Evolutionary conservation across 2,797 vertebrate species (phyloP).

Genomic region (Enoplosus armatus): DNA sequence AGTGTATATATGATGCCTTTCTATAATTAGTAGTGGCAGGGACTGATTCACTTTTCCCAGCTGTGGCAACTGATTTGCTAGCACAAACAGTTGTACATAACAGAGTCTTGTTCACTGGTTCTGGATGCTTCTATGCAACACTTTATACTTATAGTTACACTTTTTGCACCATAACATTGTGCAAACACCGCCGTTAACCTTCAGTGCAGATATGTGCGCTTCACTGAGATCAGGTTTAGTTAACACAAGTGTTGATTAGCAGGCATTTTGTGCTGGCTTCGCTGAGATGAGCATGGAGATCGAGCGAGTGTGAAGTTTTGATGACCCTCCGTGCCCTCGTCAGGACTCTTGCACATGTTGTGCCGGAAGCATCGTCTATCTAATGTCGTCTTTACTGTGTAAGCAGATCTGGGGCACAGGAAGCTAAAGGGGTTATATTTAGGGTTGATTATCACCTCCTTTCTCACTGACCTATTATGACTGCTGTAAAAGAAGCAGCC

Average conservation of each 20-base stretch:
- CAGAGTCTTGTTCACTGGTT: slow-evolving; percentile 20
- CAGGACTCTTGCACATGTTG: slow-evolving; percentile 42
- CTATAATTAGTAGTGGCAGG: slow-evolving; percentile 75
- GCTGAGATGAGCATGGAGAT: slow-evolving; percentile 33
- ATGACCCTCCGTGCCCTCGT: slow-evolving; percentile 27
- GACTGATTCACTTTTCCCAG: slow-evolving; percentile 61
- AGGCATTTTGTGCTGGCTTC: slow-evolving; percentile 42
- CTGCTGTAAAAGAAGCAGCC: slow-evolving; percentile 41
- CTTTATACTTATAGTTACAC: not conserved
- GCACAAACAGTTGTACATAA: slow-evolving; percentile 51
- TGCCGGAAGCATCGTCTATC: slow-evolving; percentile 62
- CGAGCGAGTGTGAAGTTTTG: slow-evolving; percentile 42
- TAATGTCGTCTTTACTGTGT: slow-evolving; percentile 63
- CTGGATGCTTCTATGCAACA: slow-evolving; percentile 10
- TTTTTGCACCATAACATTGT: slow-evolving; percentile 12
- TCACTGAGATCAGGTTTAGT: slow-evolving; percentile 34
- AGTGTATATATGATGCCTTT: slow-evolving; percentile 70
- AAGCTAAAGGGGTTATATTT: slow-evolving; percentile 79
- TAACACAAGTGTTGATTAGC: slow-evolving; percentile 20
- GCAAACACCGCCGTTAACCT: slow-evolving; percentile 18
- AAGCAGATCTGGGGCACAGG: slow-evolving; percentile 78
- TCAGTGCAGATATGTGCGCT: not conserved
- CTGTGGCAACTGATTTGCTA: slow-evolving; percentile 59
- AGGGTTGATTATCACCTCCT: slow-evolving; percentile 73
- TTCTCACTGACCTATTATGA: slow-evolving; percentile 62